Base-by-base conservation (phyloP, 2,113 vertebrate genomes). In the Apodemus sylvaticus region DNA sequence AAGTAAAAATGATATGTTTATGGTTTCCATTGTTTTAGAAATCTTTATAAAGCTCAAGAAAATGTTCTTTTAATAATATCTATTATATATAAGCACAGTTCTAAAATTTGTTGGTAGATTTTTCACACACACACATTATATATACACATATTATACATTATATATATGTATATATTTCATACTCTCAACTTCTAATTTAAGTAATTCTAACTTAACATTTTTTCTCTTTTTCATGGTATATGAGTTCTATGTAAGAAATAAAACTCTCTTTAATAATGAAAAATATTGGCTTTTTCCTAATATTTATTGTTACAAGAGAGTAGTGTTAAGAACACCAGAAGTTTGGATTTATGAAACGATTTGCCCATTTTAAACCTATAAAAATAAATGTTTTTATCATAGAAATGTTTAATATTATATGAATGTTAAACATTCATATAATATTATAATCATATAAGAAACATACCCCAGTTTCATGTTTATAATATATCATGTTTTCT, bases 131-230 rank as follows among this genome's bases (percentile, higher is more conserved):
- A n/a, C n/a, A n/a, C n/a, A n/a, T n/a, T 9, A 24, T 62, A 7
- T 64, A 66, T 90, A 81, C 73, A 36, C 79, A n/a, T 83, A n/a
- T n/a, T n/a, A n/a, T n/a, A n/a, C n/a, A n/a, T n/a, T 78, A 31
- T 85, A 29, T 83, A n/a, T 81, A 89, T 94, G 89, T 3, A 76
- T 76, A 34, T 4, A 51, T 91, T 95, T 83, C 51, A 62, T 22
- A 73, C 36, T 77, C 26, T 90, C 95, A 62, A n/a, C 36, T 86
- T 97, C 24, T 89, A 78, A 92, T 74, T 96, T 74, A 85, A 86
- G 24, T 51, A 91, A 82, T 39, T 82, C 34, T 58, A 81, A 58
- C 39, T 55, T 79, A 76, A 71, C 5, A 74, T 53, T 81, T 95
- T 71, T 16, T 66, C 3, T 92, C 53, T 93, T 91, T 53, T 29